Conservation (phyloP, 64 coral and sea anemone species). For the Montipora sp. region DNA sequence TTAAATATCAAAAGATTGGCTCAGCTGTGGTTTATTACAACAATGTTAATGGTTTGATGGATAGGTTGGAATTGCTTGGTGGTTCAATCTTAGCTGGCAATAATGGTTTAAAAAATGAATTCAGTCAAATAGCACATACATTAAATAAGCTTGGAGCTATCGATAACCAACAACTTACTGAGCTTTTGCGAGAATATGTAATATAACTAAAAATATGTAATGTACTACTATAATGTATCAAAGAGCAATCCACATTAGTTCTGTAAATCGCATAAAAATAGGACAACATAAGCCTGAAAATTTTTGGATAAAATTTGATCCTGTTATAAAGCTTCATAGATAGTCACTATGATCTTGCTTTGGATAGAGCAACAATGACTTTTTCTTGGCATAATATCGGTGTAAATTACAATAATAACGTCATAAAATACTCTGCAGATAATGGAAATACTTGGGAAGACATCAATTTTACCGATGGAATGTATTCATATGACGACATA, state of each 20-base stretch:
- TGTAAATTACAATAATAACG: background rate
- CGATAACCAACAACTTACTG: background rate
- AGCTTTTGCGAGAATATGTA: background rate
- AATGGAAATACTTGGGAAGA: background rate
- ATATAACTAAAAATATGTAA: background rate
- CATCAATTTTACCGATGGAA: background rate
- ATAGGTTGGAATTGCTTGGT: background rate
- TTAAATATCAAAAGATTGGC: conserved; percentile 21
- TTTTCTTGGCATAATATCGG: conserved; percentile 35
- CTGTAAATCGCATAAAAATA: background rate
- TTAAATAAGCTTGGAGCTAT: background rate
- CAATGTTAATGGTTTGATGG: background rate
- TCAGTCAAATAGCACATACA: background rate
- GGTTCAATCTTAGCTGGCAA: conserved; percentile 42
- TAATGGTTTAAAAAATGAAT: conserved; percentile 44
- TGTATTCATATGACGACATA: conserved; percentile 40
- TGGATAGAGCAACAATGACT: conserved; percentile 7
- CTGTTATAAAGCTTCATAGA: background rate
- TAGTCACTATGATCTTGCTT: conserved; percentile 18
- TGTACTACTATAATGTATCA: background rate
- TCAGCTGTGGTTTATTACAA: conserved; percentile 25
- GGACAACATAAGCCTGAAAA: background rate
- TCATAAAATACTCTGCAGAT: background rate
- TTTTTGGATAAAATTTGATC: conserved; percentile 23
- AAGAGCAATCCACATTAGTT: conserved; percentile 7